A percentile compares a stretch with the other conserved stretches of the same genome.
Conservation (phyloP, 2,888 invertebrate species). For the Phortica okadai region DNA sequence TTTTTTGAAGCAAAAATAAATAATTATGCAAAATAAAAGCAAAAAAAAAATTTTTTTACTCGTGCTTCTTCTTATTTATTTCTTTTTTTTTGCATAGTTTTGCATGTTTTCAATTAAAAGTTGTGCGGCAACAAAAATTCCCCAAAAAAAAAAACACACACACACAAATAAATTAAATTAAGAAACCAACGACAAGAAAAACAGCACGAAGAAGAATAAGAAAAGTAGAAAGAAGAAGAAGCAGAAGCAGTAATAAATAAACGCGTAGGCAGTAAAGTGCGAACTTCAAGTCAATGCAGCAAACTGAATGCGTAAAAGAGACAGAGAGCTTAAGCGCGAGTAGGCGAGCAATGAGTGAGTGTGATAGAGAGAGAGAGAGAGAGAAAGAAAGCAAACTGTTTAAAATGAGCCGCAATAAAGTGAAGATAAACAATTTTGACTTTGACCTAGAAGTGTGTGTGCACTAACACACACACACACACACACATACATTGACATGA, state of each 20-base stretch:
- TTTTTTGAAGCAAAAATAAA: background rate
- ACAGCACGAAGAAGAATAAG: background rate
- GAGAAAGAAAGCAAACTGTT: background rate
- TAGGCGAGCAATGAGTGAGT: no score
- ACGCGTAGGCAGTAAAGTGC: background rate
- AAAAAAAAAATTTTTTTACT: background rate
- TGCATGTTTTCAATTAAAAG: constrained; percentile 17
- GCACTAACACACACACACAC: background rate
- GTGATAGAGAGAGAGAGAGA: background rate
- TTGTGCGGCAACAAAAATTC: background rate
- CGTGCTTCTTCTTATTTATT: background rate
- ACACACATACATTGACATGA: background rate
- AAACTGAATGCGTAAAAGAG: background rate
- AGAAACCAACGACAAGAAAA: background rate
- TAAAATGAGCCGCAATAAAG: constrained; percentile 2
- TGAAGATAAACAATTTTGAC: constrained; percentile 15
- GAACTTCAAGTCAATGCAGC: background rate
- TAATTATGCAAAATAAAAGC: background rate
- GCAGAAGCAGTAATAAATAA: background rate
- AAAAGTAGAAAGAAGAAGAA: background rate
- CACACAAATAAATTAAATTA: background rate
- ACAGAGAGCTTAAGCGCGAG: background rate
- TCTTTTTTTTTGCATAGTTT: background rate
- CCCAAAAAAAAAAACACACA: no score
- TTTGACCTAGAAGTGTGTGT: constrained; percentile 2